Percentiles rank a stretch among this genome's conserved stretches.
Evolutionary conservation across 2,113 vertebrate genomes (phyloP).

Genomic region (Passer domesticus): DNA sequence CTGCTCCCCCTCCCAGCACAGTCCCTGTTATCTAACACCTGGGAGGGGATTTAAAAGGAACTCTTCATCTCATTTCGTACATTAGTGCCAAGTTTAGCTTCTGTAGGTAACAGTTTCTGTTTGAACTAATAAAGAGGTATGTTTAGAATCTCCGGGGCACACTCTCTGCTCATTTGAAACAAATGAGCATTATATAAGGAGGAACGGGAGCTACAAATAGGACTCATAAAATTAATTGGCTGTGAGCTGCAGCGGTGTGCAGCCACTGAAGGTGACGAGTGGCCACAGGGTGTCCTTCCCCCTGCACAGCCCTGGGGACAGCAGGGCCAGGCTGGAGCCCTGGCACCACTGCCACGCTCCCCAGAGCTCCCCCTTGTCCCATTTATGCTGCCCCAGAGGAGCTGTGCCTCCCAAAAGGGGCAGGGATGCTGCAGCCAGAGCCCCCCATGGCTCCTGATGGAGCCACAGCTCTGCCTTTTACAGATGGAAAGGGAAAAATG

Average conservation of each 20-base stretch:
- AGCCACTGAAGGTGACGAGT: background rate
- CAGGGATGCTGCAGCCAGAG: background rate
- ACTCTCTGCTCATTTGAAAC: slow-evolving; percentile 24
- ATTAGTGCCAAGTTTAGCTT: slow-evolving; percentile 38
- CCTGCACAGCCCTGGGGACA: background rate
- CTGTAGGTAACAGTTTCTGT: slow-evolving; percentile 28
- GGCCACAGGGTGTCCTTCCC: background rate
- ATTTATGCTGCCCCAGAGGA: rapidly evolving
- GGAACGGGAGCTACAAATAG: slow-evolving; percentile 22
- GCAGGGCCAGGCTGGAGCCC: background rate
- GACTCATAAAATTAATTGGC: slow-evolving; percentile 40
- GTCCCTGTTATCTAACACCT: background rate
- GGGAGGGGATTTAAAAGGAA: background rate
- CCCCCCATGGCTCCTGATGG: rapidly evolving
- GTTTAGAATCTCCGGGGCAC: slow-evolving; percentile 31
- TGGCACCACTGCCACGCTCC: rapidly evolving
- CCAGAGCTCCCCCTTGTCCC: background rate
- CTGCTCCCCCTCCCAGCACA: background rate
- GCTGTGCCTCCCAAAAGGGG: background rate
- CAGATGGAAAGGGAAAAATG: background rate
- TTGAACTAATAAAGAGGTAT: slow-evolving; percentile 11
- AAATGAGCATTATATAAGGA: slow-evolving; percentile 46
- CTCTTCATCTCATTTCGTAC: background rate
- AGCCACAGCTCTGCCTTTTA: background rate
- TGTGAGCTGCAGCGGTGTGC: background rate